Conservation (phyloP, 2,113 vertebrate genomes). For the Peromyscus californicus region DNA sequence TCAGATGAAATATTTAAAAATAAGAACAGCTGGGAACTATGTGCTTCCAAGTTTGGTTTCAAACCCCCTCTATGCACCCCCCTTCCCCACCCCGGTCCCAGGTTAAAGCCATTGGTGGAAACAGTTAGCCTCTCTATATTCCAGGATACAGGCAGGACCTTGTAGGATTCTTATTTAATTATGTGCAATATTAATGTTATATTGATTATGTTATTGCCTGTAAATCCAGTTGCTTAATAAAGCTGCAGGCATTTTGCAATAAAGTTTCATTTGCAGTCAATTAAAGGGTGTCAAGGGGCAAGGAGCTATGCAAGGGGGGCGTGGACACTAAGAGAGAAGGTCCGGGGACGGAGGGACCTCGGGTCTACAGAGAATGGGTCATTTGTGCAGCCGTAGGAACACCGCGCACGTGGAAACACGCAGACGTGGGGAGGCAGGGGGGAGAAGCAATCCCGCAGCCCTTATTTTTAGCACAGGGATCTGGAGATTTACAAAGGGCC, state of each 20-base stretch:
- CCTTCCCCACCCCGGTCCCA: too few relatives aligned
- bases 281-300: constrained; percentile 84
- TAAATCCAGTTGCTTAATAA: constrained; percentile 89
- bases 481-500: constrained; percentile 75
- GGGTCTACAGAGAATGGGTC: neutral
- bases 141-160: constrained; percentile 81
- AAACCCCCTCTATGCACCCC: neutral
- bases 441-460: accelerated
- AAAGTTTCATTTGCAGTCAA: constrained; percentile 86
- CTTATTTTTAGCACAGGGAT: constrained; percentile 76
- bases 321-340: constrained; percentile 16
- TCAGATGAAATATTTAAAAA: neutral
- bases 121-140: constrained; percentile 82
- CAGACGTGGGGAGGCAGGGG: neutral
- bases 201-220: constrained; percentile 89
- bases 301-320: constrained; percentile 49
- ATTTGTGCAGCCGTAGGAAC: neutral
- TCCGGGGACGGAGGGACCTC: constrained; percentile 13
- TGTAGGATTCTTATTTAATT: constrained; percentile 87
- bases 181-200: constrained; percentile 87
- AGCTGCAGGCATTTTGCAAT: constrained; percentile 86
- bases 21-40: constrained; percentile 30
- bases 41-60: constrained; percentile 49
- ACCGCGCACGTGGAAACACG: neutral
- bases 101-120: constrained; percentile 57